Evolutionary conservation across 23 tunicate species (phyloP), one percentile per base, ranked within the genome.

Genomic region (Halocynthia roretzi): DNA sequence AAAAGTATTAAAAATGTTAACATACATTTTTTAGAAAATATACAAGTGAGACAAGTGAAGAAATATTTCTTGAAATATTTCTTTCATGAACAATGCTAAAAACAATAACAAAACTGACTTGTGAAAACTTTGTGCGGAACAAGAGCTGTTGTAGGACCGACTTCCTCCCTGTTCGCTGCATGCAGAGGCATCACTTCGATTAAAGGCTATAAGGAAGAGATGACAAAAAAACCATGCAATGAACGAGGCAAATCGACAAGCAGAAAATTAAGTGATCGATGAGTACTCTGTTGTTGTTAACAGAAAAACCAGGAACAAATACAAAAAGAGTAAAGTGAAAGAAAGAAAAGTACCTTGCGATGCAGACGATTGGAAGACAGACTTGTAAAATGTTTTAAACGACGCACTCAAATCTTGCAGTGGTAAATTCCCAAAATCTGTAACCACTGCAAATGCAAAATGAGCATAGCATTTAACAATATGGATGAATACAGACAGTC

Each of bases 391-490:
- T 62, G 68, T 78, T 49, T 84, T 82, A 65, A 92, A 92, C 6
- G 98, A 92, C 7, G 85, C 87, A 61, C 93, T 79, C 15, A 92
- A 65, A 67, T 92, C 98, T 52, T 78, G 76, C 48, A 91, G 54
- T 12, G 81, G 82, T 52, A 80, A 22, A 68, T 67, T 85, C 17
- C 17, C 17, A 60, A 17, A 15, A 60, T 15, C 64, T 15, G 64
- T 60, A 31, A 31, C 44, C 44, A 31, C 44, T 31, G 44, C 44
- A 31, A 31, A 31, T 31, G 44, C 44, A 31, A 31, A 31, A 31
- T 31, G 44, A 31, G 44, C 1, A 31, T 31, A 31, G 1, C 44
- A 31, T 31, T 31, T 1, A 31, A 31, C 44, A 31, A 31, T 31
- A 31, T 31, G 44, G 44, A 31, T 31, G 44, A 31, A 31, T 0